Evolutionary conservation across 2,113 vertebrate species (phyloP).

Genomic region (Triplophysa tibetana): DNA sequence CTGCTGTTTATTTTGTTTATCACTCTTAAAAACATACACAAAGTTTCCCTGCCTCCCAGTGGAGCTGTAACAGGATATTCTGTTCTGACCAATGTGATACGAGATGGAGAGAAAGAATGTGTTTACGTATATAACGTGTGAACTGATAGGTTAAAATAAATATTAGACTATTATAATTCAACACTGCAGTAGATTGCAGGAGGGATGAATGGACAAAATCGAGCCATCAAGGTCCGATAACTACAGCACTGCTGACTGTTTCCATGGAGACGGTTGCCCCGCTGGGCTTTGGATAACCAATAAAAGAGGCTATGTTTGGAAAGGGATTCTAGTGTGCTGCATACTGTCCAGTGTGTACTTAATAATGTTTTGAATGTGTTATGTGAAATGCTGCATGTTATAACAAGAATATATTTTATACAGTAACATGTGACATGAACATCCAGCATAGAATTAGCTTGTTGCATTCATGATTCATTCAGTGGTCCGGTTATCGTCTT

Average conservation of each 20-base stretch:
- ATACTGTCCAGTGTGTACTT: background rate
- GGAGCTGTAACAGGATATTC: background rate
- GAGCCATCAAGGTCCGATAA: constrained; percentile 56
- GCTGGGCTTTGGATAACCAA: constrained; percentile 67
- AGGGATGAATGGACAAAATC: constrained; percentile 26
- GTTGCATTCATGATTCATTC: too few relatives aligned
- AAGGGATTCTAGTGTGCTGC: background rate
- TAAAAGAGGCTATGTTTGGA: constrained; percentile 52
- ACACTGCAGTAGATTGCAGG: constrained; percentile 5
- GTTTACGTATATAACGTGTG: constrained; percentile 42
- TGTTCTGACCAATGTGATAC: background rate
- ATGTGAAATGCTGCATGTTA: background rate
- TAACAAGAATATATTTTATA: too few relatives aligned
- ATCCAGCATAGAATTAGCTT: too few relatives aligned
- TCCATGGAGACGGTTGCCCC: constrained; percentile 63
- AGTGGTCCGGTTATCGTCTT: too few relatives aligned
- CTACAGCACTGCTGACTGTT: constrained; percentile 65
- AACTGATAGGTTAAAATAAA: constrained; percentile 16
- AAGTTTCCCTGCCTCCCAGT: background rate
- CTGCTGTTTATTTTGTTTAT: constrained; percentile 28
- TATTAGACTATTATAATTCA: background rate
- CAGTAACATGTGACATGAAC: too few relatives aligned
- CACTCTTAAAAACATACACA: background rate
- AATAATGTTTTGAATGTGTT: background rate
- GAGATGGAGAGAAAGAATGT: background rate